Base-by-base conservation (phyloP, 2,113 vertebrate genomes). In the Elgaria multicarinata region DNA sequence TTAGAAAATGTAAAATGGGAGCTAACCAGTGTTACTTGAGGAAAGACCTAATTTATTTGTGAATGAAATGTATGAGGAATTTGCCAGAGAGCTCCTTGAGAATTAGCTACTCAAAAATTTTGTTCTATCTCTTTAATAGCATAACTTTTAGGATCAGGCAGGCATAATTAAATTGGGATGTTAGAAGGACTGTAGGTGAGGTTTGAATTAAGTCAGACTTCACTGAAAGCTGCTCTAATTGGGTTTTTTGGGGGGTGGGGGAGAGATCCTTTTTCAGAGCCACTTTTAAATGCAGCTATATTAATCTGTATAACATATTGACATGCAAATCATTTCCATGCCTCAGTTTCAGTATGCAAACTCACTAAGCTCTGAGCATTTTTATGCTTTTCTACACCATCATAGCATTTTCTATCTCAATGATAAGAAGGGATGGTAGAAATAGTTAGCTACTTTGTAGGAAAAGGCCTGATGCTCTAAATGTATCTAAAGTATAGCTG, bases 371-470 rank as follows among this genome's bases (percentile, higher is more conserved):
- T 18, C 33, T 14, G 3, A 85, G 22, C 20, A 26, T 67, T 83
- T 18, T 42, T 5, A 3, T 33, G 26, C 26, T 12, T 20, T 20
- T 13, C 10, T 3, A 26, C 24, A 9, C 31, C 33, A 71, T 79
- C 55, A 33, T 33, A 46, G 26, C 26, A 64, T 64, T 50, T 79
- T 44, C 31, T 22, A 69, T 3, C 3, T 78, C 53, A 44, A 22
- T 0, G 0, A 13, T 10, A 20, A 77, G 31, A 0, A 39, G 46
- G 53, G 18, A 67, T 26, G n/a, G 28, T 2, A 33, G 26, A 46
- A 50, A 66, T 16, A 16, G 1, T 67, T 62, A 26, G 3, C 2
- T 71, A 36, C 24, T 83, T 53, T 33, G 9, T 33, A 74, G 42
- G 31, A 74, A 44, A 74, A 22, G 26, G 14, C 28, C 24, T 76